phyloP scores from a whole-genome alignment of 1,140 invertebrate species.

The Antheraea mylitta region DNA sequence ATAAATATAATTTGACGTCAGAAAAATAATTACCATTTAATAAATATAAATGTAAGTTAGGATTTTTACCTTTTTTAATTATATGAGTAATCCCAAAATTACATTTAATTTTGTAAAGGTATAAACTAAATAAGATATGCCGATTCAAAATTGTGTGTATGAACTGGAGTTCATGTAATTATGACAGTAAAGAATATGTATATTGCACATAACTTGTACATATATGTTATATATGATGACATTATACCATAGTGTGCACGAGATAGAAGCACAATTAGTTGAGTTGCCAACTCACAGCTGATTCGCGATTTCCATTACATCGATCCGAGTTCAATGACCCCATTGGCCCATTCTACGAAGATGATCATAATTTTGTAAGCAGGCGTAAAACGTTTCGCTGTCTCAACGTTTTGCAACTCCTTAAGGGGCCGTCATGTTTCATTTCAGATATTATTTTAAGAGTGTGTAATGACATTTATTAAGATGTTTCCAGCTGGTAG shows the following conservation, averaged over 20 bases:
- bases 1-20: no score
- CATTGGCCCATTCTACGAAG: constrained; percentile 36
- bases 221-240: background rate
- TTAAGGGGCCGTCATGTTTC: background rate
- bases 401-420: background rate
- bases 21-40: no score
- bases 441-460: background rate
- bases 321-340: constrained; percentile 48
- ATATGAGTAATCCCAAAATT: no score
- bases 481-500: constrained; percentile 12
- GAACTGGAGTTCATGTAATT: no score
- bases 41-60: no score
- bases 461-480: constrained; percentile 6
- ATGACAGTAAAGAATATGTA: no score
- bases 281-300: constrained; percentile 40
- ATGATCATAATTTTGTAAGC: constrained; percentile 28
- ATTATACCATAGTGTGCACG: background rate
- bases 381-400: constrained; percentile 26
- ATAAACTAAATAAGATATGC: no score
- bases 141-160: no score
- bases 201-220: background rate
- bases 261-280: constrained; percentile 11
- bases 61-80: no score
- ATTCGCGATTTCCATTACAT: constrained; percentile 46
- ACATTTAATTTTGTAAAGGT: no score